These are phyloP conservation scores for Aspidiotus rigidus DNA, from an alignment of 2,888 invertebrate species.

Conservation along the genomic window DNA sequence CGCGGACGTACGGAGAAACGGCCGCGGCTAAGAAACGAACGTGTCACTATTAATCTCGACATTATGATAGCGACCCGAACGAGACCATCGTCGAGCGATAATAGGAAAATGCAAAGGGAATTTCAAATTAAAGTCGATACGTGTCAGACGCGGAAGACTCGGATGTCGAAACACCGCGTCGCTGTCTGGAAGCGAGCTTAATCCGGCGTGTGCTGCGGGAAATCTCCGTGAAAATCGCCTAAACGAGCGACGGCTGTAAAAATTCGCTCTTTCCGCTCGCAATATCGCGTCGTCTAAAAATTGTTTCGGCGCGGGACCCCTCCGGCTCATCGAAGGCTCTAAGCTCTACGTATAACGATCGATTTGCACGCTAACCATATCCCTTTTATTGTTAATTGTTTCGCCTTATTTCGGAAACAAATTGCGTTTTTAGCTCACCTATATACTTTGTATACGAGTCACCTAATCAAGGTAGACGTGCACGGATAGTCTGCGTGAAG, in stretches of 20 bases:
- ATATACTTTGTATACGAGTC: too few relatives aligned
- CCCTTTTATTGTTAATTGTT: too few relatives aligned
- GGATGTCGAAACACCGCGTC: neutral
- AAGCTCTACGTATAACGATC: too few relatives aligned
- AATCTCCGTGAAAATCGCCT: neutral
- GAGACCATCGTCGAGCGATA: neutral
- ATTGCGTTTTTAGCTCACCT: too few relatives aligned
- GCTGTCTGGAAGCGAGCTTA: conserved; percentile 4
- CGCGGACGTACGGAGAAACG: neutral
- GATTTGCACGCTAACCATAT: too few relatives aligned
- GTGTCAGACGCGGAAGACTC: neutral
- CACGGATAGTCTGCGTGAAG: too few relatives aligned
- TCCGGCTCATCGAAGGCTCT: neutral
- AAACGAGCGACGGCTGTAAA: conserved; percentile 1
- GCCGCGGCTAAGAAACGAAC: neutral
- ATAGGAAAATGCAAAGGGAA: conserved; percentile 4
- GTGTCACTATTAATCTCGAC: conserved; percentile 2
- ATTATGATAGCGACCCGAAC: neutral
- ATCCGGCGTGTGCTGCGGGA: neutral
- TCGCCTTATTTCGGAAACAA: too few relatives aligned
- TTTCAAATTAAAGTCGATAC: neutral
- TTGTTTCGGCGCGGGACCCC: neutral
- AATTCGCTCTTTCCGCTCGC: neutral
- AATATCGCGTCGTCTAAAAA: conserved; percentile 2
- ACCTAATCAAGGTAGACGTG: too few relatives aligned